Evolutionary conservation across 2,797 vertebrate species (phyloP).

Genomic region (Catostomus latipinnis): DNA sequence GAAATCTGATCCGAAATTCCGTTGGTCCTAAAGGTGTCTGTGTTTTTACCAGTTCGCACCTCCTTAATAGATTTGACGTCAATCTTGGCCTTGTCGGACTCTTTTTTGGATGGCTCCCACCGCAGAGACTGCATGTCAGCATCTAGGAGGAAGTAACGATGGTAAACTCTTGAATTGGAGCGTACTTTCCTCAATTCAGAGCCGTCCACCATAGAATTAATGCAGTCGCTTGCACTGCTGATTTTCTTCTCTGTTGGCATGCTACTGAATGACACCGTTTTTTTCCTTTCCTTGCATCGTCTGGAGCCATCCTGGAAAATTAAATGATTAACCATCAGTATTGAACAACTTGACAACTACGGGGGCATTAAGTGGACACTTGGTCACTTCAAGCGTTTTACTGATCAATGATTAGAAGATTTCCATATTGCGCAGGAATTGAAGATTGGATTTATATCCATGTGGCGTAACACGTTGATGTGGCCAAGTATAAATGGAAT

Average conservation of each 20-base stretch:
- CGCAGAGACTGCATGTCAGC: slow-evolving; percentile 97
- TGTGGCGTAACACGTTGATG: too few relatives aligned
- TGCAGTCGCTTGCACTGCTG: slow-evolving; percentile 95
- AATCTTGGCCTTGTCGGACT: slow-evolving; percentile 98
- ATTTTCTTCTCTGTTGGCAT: slow-evolving; percentile 99
- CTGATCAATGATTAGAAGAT: too few relatives aligned
- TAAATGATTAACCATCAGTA: slow-evolving; percentile 23
- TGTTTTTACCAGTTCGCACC: slow-evolving; percentile 96
- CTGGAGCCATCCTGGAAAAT: slow-evolving; percentile 89
- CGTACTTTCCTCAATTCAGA: slow-evolving; percentile 95
- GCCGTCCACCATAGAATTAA: slow-evolving; percentile 95
- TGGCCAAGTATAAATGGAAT: too few relatives aligned
- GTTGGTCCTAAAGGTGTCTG: slow-evolving; percentile 96
- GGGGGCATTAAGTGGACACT: too few relatives aligned
- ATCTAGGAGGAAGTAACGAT: slow-evolving; percentile 93
- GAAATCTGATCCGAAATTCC: slow-evolving; percentile 98
- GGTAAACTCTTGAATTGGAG: slow-evolving; percentile 94
- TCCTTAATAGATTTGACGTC: slow-evolving; percentile 96
- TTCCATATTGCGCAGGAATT: too few relatives aligned
- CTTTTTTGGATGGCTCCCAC: slow-evolving; percentile 99
- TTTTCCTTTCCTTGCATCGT: slow-evolving; percentile 94
- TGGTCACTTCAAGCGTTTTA: too few relatives aligned
- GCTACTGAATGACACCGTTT: slow-evolving; percentile 98
- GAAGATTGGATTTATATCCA: too few relatives aligned
- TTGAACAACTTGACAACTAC: background rate